Evolutionary conservation across 2,797 vertebrate genomes (phyloP).

Genomic region (Sebastes aleutianus): DNA sequence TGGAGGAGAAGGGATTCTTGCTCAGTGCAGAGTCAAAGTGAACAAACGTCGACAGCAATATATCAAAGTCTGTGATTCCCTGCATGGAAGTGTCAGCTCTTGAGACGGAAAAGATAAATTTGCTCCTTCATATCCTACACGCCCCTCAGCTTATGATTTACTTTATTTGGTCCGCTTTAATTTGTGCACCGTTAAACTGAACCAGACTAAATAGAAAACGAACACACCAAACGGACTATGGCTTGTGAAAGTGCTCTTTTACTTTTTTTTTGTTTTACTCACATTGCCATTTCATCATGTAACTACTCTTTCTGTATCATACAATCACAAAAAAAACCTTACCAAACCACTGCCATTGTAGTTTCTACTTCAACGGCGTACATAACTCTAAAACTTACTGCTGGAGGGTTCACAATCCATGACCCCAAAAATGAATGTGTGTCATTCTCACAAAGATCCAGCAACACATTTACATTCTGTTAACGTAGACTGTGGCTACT

Average conservation of each 20-base stretch:
- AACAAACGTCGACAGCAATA: no score
- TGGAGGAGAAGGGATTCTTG: no score
- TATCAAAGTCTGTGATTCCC: no score
- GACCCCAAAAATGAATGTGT: conserved; percentile 22
- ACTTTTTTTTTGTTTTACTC: neutral
- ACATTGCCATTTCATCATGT: neutral
- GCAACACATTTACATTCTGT: conserved; percentile 19
- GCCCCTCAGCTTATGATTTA: no score
- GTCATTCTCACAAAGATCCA: conserved; percentile 13
- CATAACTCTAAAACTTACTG: neutral
- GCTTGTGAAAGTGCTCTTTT: neutral
- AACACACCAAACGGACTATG: no score
- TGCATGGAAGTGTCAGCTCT: no score
- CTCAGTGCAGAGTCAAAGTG: no score
- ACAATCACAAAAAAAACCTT: neutral
- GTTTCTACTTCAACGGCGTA: neutral
- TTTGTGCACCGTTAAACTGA: no score
- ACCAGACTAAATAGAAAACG: no score
- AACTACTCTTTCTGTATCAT: neutral
- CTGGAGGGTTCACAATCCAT: neutral
- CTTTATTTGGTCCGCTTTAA: no score
- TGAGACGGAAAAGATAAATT: no score
- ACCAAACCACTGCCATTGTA: neutral
- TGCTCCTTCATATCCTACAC: no score
- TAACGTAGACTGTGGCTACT: neutral